Conservation (phyloP, 2,888 invertebrate species). For the Ormyrus rosae region DNA sequence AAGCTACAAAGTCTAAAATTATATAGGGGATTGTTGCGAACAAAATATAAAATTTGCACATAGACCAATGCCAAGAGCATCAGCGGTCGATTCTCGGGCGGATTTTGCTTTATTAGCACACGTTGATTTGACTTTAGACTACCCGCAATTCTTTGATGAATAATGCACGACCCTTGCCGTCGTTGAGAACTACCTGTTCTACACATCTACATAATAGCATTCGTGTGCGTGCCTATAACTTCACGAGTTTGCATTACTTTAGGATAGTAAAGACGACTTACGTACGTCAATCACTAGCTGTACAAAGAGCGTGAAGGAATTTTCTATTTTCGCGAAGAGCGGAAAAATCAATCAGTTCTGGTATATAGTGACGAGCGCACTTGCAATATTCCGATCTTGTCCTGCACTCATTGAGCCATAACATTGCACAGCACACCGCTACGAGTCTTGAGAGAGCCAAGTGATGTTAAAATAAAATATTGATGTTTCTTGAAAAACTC, state of each 20-base stretch:
- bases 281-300: not conserved
- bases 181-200: too few relatives aligned
- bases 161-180: constrained; percentile 16
- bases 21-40: too few relatives aligned
- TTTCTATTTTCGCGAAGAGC: constrained; percentile 9
- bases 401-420: too few relatives aligned
- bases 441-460: too few relatives aligned
- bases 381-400: too few relatives aligned
- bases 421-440: too few relatives aligned
- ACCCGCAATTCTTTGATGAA: constrained; percentile 24
- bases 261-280: not conserved
- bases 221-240: too few relatives aligned
- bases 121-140: constrained; percentile 22
- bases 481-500: too few relatives aligned
- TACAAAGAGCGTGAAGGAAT: constrained; percentile 1
- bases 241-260: not conserved
- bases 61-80: not conserved
- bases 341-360: not conserved
- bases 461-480: too few relatives aligned
- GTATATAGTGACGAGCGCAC: too few relatives aligned
- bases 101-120: constrained; percentile 3
- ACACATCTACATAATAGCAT: not conserved
- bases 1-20: too few relatives aligned
- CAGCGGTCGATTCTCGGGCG: constrained; percentile 27
- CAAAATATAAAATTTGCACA: too few relatives aligned